A percentile compares a stretch with the other conserved stretches of the same genome.
These are phyloP conservation scores for Fulmarus glacialis DNA, from an alignment of 2,113 vertebrate species.

Conservation along the genomic window DNA sequence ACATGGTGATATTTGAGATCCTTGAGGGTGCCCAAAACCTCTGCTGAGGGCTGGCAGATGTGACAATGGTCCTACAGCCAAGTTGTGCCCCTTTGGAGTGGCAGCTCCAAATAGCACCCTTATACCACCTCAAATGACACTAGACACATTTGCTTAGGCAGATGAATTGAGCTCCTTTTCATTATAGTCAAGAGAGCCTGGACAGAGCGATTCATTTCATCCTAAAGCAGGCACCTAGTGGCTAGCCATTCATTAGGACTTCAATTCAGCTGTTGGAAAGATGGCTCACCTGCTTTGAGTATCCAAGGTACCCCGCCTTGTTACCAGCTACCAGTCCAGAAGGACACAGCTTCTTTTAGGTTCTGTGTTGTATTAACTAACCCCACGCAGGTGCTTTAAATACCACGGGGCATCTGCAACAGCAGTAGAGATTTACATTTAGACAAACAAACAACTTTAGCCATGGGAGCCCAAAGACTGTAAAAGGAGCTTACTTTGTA, in stretches of 20 bases:
- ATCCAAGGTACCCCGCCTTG: background rate
- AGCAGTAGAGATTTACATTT: accelerated
- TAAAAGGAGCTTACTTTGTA: background rate
- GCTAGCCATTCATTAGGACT: background rate
- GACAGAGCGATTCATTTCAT: accelerated
- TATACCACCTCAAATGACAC: background rate
- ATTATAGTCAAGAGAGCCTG: background rate
- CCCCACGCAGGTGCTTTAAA: background rate
- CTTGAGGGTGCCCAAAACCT: background rate
- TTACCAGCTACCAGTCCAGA: background rate
- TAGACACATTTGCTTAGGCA: background rate
- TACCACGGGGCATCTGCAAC: accelerated
- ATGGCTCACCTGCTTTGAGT: background rate
- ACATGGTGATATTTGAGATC: background rate
- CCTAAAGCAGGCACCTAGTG: background rate
- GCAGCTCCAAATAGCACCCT: background rate
- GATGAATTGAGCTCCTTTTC: background rate
- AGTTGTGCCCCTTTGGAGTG: background rate
- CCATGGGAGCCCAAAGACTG: background rate
- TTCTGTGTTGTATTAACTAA: background rate
- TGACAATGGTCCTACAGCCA: background rate
- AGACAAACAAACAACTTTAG: background rate
- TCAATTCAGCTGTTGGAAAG: background rate
- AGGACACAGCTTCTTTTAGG: background rate
- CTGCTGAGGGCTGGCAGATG: background rate